Base-by-base conservation (phyloP, 1,140 invertebrate species). In the Ostrea edulis region DNA sequence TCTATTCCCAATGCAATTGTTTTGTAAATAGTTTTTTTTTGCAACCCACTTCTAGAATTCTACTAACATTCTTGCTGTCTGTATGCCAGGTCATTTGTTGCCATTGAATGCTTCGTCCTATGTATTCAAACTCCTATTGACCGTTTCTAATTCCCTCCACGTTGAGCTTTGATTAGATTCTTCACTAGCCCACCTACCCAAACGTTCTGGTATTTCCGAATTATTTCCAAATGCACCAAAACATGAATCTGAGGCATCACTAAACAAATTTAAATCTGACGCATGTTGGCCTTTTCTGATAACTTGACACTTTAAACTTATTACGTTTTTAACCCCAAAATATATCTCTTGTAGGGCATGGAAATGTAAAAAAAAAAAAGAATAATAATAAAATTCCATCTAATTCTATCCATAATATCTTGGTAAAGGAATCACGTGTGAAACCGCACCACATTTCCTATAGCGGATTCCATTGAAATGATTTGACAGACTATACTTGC, bases 401-500 rank as follows among this genome's bases (percentile, higher is more conserved):
- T 86, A 0, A 84, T 77, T 58, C 88, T 55, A 0, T 7, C 0
- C 51, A 82, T 22, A 8, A 90, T 83, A 62, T 88, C 86, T 11
- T 62, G 54, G 22, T 89, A 86, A 25, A 89, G 65, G 65, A 85
- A 58, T 44, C 87, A 85, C 20, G 86, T 86, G 20, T 35, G n/a
- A n/a, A n/a, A n/a, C n/a, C n/a, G n/a, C n/a, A n/a, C n/a, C n/a
- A n/a, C n/a, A n/a, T n/a, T n/a, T n/a, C n/a, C n/a, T n/a, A n/a
- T n/a, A n/a, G 89, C 87, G 8, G 22, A 55, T 44, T 87, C 51
- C 83, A 87, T 54, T 11, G 87, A 89, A 53, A 90, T 87, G 35
- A 89, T 82, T 52, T 87, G 87, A 55, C 90, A 87, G 7, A 90
- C 86, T 35, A 89, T 58, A 29, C 55, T 55, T 25, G 88, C 86